phyloP scores from a whole-genome alignment of 2,113 vertebrate species.

The Heptranchias perlo region DNA sequence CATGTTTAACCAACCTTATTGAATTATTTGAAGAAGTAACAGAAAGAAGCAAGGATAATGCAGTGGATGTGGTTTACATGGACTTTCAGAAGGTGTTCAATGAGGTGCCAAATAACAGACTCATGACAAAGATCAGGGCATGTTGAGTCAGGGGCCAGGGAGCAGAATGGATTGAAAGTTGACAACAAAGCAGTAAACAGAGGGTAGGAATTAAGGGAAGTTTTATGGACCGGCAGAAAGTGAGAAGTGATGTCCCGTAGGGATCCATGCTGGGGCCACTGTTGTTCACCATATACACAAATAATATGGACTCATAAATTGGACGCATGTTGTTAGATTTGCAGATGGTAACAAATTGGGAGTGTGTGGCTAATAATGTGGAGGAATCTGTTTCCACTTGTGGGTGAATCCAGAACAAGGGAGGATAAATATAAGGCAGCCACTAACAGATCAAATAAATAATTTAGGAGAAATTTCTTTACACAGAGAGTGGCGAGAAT shows the following conservation, averaged over 20 bases:
- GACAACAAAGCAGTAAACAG: too few species aligned
- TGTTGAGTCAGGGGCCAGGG: neutral
- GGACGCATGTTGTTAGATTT: neutral
- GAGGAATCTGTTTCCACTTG: neutral
- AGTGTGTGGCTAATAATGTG: neutral
- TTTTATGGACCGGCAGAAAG: neutral
- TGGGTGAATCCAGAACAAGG: neutral
- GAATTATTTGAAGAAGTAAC: too few species aligned
- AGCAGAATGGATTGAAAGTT: neutral
- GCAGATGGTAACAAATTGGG: neutral
- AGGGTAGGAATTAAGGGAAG: neutral
- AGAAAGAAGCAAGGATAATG: too few species aligned
- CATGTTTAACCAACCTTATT: too few species aligned
- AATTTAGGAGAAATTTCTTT: neutral
- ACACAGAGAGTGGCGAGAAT: neutral
- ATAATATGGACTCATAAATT: neutral
- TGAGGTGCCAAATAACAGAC: neutral
- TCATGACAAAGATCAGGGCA: neutral
- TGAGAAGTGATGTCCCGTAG: neutral
- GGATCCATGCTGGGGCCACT: neutral
- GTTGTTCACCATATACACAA: neutral
- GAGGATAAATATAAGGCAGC: neutral
- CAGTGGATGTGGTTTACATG: neutral
- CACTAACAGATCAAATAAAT: neutral
- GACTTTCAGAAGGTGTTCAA: neutral